Evolutionary conservation across 2,888 invertebrate species (phyloP).

Genomic region (Tortrix viridana): DNA sequence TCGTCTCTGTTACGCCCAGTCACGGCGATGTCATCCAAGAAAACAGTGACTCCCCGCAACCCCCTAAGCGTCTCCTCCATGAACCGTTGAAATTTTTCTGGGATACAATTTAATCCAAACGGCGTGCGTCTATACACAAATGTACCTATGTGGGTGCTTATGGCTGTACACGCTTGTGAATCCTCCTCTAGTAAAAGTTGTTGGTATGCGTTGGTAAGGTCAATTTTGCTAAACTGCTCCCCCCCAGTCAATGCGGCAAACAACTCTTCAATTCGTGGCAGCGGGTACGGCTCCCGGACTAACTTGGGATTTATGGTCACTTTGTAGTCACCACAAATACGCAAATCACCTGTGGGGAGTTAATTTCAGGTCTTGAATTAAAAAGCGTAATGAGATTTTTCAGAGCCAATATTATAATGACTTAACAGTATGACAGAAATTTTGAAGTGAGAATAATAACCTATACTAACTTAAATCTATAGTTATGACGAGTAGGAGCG

Average conservation of each 20-base stretch:
- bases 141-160: constrained; percentile 34
- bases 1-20: constrained; percentile 4
- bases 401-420: too few relatives aligned
- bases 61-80: constrained; percentile 32
- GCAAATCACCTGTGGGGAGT: too few relatives aligned
- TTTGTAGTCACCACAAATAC: constrained; percentile 35
- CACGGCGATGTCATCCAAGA: constrained; percentile 36
- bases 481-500: too few relatives aligned
- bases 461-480: too few relatives aligned
- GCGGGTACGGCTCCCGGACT: constrained; percentile 39
- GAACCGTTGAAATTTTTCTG: constrained; percentile 34
- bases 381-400: too few relatives aligned
- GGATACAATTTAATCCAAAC: constrained; percentile 28
- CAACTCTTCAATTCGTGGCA: constrained; percentile 4
- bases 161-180: not conserved
- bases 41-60: constrained; percentile 8
- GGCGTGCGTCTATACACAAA: constrained; percentile 29
- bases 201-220: not conserved
- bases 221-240: not conserved
- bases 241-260: too few relatives aligned
- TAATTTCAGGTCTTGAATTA: too few relatives aligned
- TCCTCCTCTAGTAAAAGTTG: not conserved
- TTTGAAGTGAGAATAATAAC: too few relatives aligned
- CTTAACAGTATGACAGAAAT: too few relatives aligned
- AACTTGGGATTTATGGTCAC: constrained; percentile 39